phyloP scores from a whole-genome alignment of 2,113 vertebrate genomes.

The Pongo abelii region DNA sequence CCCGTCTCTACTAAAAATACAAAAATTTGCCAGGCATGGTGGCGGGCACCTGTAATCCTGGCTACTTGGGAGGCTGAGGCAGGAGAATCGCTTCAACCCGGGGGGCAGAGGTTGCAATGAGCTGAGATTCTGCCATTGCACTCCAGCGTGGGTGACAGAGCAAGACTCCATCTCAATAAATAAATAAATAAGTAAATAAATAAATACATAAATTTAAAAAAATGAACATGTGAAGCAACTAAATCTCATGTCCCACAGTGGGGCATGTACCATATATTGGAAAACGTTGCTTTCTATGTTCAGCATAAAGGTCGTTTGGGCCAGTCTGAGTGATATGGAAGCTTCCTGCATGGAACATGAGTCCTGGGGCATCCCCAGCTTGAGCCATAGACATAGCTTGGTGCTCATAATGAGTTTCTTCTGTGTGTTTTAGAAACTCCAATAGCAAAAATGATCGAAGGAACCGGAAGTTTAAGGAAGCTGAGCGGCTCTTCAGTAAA shows the following conservation, averaged over 20 bases:
- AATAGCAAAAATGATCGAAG: conserved; percentile 97
- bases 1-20: no score
- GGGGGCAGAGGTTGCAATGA: no score
- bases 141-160: no score
- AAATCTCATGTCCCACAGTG: background rate
- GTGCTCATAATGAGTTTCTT: background rate
- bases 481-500: conserved; percentile 98
- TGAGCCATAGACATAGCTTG: background rate
- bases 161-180: no score
- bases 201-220: background rate
- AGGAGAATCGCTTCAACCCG: no score
- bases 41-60: no score
- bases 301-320: background rate
- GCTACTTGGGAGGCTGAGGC: no score
- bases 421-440: conserved; percentile 89
- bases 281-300: background rate
- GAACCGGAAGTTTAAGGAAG: conserved; percentile 98
- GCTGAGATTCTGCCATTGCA: no score
- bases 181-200: no score
- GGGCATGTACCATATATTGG: background rate
- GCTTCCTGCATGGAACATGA: background rate
- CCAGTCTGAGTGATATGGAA: background rate
- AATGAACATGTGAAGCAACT: background rate
- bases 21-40: no score
- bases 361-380: background rate